Evolutionary conservation across 2,797 vertebrate genomes (phyloP), one percentile per base, ranked within the genome.

Genomic region (Crenuchus spilurus): DNA sequence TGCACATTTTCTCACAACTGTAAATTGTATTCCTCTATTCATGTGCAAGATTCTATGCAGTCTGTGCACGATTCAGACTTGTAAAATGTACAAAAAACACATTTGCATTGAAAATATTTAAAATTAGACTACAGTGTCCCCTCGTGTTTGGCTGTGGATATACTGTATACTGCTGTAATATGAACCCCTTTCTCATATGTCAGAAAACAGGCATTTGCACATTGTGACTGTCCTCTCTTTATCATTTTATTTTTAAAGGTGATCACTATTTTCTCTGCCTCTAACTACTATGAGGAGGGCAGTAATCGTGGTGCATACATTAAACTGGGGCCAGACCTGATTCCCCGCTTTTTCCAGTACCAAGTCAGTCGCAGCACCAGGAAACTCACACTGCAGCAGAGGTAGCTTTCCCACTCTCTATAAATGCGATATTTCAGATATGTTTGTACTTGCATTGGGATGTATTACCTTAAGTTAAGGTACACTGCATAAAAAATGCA

Each of bases 241-340:
- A 51, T 9, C 5, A 20, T 64, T 58, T 70, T 69, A 16, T 49
- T 44, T 35, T 55, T 33, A 0, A 72, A 99, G 97, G 96, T 99
- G 30, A 92, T 99, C 86, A 99, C 97, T 33, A 88, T 99, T 82
- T 99, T 99, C 91, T 99, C 97, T 33, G 97, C 98, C 0, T 99
- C 98, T n/a, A 99, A 99, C 90, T 99, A 99, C 76, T 99, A 98
- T 0, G 96, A 96, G 85, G 95, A 96, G 75, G 96, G 96, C 78
- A 99, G 98, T 83, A 99, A 99, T 88, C 92, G 95, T 0, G 98
- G 98, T 0, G 98, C 98, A 0, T 99, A 98, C 76, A 82, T 99
- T 82, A 98, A 94, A 87, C 79, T 99, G 83, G 91, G 93, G 10
- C 88, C 88, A n/a, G 92, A 94, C 26, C 83, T 91, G 44, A 76